Conservation (phyloP, 2,797 vertebrate genomes). For the Astyanax mexicanus region DNA sequence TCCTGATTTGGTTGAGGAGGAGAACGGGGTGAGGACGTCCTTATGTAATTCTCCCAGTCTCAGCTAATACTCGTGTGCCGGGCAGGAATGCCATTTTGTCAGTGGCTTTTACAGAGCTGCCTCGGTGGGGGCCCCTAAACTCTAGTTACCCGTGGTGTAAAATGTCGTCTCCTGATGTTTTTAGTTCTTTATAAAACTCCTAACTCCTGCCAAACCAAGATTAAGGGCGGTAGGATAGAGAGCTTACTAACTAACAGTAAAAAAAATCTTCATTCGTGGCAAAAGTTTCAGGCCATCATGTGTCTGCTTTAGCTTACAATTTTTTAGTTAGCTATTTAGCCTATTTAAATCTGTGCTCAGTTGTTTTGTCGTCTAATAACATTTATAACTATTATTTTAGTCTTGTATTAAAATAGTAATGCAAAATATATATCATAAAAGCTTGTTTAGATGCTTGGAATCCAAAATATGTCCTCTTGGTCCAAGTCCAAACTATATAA, state of each 20-base stretch:
- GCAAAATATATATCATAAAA: too few relatives aligned
- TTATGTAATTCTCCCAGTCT: slow-evolving; percentile 55
- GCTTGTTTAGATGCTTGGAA: neutral
- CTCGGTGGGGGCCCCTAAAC: slow-evolving; percentile 5
- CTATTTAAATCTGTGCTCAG: too few relatives aligned
- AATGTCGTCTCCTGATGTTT: slow-evolving; percentile 36
- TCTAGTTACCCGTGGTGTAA: slow-evolving; percentile 14
- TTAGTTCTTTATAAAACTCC: neutral
- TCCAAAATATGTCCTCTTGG: neutral
- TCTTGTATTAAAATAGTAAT: too few relatives aligned
- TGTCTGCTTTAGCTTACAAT: neutral
- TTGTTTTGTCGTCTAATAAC: too few relatives aligned
- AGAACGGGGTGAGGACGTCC: slow-evolving; percentile 39
- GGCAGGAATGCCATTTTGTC: slow-evolving; percentile 48
- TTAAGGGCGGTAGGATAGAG: neutral
- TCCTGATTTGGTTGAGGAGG: slow-evolving; percentile 47
- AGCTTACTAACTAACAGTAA: too few relatives aligned
- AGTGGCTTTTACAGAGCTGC: slow-evolving; percentile 34
- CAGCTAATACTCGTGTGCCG: neutral
- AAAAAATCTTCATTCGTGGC: neutral
- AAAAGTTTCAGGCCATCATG: slow-evolving; percentile 9
- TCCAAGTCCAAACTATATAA: neutral
- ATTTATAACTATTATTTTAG: too few relatives aligned
- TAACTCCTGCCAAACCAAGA: neutral
- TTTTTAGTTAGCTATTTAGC: neutral